Conservation (phyloP, 2,888 invertebrate species). For the Clitarchus hookeri region DNA sequence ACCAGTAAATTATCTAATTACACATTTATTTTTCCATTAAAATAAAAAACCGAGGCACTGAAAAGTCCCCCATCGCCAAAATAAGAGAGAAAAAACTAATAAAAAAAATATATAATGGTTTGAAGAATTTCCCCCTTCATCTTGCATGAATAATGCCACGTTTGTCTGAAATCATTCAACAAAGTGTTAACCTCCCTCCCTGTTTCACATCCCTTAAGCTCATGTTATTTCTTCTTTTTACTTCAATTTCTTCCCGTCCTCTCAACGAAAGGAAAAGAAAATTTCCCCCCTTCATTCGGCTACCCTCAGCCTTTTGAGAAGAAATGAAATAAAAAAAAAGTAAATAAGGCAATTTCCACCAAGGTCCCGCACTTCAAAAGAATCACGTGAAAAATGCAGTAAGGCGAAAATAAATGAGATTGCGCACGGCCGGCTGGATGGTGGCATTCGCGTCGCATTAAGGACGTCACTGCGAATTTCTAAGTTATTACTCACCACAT, state of each 20-base stretch:
- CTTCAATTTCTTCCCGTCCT: not conserved
- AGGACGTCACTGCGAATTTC: conserved; percentile 51
- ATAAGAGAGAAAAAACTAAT: conserved; percentile 22
- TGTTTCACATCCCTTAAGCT: conserved; percentile 36
- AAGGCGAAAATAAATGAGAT: conserved; percentile 49
- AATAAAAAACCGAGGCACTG: conserved; percentile 29
- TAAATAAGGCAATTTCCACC: conserved; percentile 46
- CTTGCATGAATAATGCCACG: conserved; percentile 26
- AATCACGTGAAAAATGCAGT: conserved; percentile 45
- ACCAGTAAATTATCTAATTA: conserved; percentile 41
- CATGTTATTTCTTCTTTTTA: conserved; percentile 33
- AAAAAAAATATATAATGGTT: conserved; percentile 23
- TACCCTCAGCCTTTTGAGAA: conserved; percentile 28
- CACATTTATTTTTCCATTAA: conserved; percentile 42
- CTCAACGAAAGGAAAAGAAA: not conserved
- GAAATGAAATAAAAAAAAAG: conserved; percentile 32
- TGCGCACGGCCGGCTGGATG: conserved; percentile 46
- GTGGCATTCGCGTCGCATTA: conserved; percentile 49
- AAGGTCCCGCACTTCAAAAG: conserved; percentile 47
- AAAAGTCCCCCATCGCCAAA: conserved; percentile 21
- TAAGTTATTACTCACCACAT: conserved; percentile 50
- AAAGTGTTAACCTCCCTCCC: conserved; percentile 12
- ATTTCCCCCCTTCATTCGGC: conserved; percentile 19
- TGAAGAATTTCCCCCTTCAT: not conserved
- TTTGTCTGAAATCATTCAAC: conserved; percentile 23